Conservation (phyloP, 30 jellyfish, hydroid and myxozoan genomes). For the Cassiopea andromeda region DNA sequence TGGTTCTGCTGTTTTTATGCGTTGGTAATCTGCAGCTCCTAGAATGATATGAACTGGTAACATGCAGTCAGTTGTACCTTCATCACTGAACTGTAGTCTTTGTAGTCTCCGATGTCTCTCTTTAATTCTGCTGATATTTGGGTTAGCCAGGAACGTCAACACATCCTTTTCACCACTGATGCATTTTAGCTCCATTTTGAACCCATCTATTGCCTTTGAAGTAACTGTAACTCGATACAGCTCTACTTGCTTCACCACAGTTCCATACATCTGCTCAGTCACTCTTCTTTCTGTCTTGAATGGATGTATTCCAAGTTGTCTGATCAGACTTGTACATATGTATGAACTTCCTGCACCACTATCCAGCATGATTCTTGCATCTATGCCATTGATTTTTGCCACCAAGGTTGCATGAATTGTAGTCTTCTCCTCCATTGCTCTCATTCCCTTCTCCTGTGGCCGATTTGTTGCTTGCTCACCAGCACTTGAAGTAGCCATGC, state of each 20-base stretch:
- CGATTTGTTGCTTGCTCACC: neutral
- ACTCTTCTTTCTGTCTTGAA: conserved; percentile 11
- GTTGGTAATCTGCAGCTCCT: conserved; percentile 66
- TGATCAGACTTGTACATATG: conserved; percentile 46
- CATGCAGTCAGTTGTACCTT: conserved; percentile 38
- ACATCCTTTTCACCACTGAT: conserved; percentile 39
- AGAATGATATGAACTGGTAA: conserved; percentile 59
- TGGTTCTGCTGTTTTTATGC: conserved; percentile 62
- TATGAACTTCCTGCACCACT: neutral
- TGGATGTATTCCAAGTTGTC: conserved; percentile 36
- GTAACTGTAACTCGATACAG: conserved; percentile 19
- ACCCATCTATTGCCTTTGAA: conserved; percentile 34
- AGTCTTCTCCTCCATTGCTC: conserved; percentile 11
- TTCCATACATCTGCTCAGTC: conserved; percentile 70
- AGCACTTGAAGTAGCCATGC: neutral
- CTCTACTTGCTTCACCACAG: conserved; percentile 36
- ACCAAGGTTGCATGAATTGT: conserved; percentile 37
- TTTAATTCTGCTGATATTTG: conserved; percentile 28
- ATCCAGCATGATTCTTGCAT: conserved; percentile 52
- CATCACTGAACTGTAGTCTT: conserved; percentile 46
- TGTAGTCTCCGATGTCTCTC: conserved; percentile 25
- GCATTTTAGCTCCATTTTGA: conserved; percentile 13
- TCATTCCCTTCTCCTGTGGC: conserved; percentile 29
- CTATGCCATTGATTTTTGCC: conserved; percentile 33
- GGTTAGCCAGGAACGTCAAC: conserved; percentile 43